Evolutionary conservation across 1,140 invertebrate genomes (phyloP).

Genomic region (Zaprionus kolodkinae): DNA sequence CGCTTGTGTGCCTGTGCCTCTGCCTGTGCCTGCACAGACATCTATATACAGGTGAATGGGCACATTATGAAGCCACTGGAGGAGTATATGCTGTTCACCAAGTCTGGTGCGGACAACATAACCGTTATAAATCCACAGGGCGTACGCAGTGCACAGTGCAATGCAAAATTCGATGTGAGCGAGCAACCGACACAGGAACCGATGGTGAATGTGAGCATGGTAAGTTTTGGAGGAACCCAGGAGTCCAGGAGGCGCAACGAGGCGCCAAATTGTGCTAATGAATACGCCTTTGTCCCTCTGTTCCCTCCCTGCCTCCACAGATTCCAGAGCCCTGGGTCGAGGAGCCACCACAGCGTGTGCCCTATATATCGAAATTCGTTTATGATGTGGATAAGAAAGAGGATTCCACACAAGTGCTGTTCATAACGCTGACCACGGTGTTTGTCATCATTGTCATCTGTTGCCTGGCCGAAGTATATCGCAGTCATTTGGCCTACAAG

Average conservation of each 20-base stretch:
- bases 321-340: slow-evolving; percentile 91
- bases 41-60: slow-evolving; percentile 91
- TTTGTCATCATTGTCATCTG: slow-evolving; percentile 88
- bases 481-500: slow-evolving; percentile 88
- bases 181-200: slow-evolving; percentile 87
- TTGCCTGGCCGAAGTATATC: slow-evolving; percentile 88
- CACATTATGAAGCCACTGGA: slow-evolving; percentile 93
- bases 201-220: slow-evolving; percentile 88
- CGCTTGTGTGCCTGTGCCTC: background rate
- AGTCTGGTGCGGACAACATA: slow-evolving; percentile 91
- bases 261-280: slow-evolving; percentile 67
- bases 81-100: slow-evolving; percentile 94
- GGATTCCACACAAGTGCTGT: slow-evolving; percentile 90
- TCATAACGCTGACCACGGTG: slow-evolving; percentile 88
- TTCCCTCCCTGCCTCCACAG: slow-evolving; percentile 30
- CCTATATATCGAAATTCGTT: slow-evolving; percentile 90
- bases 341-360: slow-evolving; percentile 90
- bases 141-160: slow-evolving; percentile 92
- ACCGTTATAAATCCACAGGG: slow-evolving; percentile 92
- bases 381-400: slow-evolving; percentile 89
- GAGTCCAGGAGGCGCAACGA: slow-evolving; percentile 13
- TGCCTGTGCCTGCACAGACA: slow-evolving; percentile 86
- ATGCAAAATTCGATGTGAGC: slow-evolving; percentile 88
- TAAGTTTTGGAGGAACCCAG: slow-evolving; percentile 71
- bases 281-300: slow-evolving; percentile 38